Conservation (phyloP, 2,888 invertebrate genomes). For the Metalampra italica region DNA sequence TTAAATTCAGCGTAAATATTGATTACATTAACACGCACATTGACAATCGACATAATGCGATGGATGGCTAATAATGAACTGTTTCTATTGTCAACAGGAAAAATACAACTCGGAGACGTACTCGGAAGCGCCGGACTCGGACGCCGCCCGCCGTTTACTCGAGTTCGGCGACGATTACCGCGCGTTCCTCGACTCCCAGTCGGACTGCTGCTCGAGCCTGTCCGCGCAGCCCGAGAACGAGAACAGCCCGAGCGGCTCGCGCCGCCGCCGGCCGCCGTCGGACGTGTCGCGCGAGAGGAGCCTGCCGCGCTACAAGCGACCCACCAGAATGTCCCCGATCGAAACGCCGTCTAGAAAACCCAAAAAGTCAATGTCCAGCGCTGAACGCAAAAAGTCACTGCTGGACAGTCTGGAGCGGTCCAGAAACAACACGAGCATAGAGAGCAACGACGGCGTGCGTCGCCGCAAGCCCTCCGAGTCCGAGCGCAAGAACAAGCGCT, state of each 20-base stretch:
- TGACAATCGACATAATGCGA: too few species aligned
- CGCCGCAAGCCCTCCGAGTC: conserved; percentile 60
- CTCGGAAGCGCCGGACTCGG: conserved; percentile 91
- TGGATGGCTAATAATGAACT: not conserved
- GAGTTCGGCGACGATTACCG: conserved; percentile 95
- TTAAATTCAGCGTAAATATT: too few species aligned
- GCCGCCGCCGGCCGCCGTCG: conserved; percentile 63
- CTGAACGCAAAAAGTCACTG: conserved; percentile 69
- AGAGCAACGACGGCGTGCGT: conserved; percentile 63
- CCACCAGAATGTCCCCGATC: conserved; percentile 55
- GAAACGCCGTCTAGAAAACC: conserved; percentile 65
- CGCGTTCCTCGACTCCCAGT: conserved; percentile 92
- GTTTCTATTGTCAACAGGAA: conserved; percentile 79
- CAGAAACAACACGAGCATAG: conserved; percentile 68
- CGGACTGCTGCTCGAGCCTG: conserved; percentile 90
- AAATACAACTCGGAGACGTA: conserved; percentile 95
- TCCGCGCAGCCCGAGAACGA: conserved; percentile 81
- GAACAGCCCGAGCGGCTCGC: conserved; percentile 53
- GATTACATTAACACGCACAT: too few species aligned
- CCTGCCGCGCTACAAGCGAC: conserved; percentile 59
- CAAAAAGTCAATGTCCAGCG: conserved; percentile 72
- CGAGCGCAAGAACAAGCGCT: conserved; percentile 61
- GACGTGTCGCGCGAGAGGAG: conserved; percentile 52
- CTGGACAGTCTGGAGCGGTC: conserved; percentile 71
- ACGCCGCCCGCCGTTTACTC: conserved; percentile 87